A percentile compares a stretch with the other conserved stretches of the same genome.
phyloP scores from a whole-genome alignment of 2,797 vertebrate genomes.

The Peromyscus nudipes region DNA sequence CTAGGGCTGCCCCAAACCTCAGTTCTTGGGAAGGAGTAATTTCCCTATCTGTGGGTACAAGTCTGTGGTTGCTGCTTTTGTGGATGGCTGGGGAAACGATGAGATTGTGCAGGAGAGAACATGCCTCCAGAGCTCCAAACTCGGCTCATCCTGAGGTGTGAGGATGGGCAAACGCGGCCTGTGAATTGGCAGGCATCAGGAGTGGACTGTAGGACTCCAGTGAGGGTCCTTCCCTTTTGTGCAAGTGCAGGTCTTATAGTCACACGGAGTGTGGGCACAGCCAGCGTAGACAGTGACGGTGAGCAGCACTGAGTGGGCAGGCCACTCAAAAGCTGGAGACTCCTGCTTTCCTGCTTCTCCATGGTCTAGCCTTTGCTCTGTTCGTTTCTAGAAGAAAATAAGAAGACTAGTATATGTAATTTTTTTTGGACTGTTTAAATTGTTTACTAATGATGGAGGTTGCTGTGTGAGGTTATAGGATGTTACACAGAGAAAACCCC shows the following conservation, averaged over 20 bases:
- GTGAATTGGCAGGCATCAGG: not conserved
- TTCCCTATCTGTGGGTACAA: not conserved
- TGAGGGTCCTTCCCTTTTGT: not conserved
- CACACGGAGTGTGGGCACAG: not conserved
- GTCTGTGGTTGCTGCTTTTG: not conserved
- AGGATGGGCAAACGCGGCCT: too few species aligned
- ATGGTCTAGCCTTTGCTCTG: not conserved
- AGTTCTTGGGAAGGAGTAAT: not conserved
- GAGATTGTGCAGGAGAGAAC: not conserved
- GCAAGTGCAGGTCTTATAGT: not conserved
- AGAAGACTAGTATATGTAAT: not conserved
- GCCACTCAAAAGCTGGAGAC: not conserved
- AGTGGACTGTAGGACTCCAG: not conserved
- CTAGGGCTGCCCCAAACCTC: not conserved
- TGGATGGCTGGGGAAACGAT: not conserved
- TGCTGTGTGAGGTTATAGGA: not conserved
- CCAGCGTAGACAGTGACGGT: not conserved
- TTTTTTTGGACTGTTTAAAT: not conserved
- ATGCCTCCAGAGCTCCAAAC: not conserved
- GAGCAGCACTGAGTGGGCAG: not conserved
- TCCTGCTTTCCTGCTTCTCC: not conserved
- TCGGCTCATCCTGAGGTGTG: not conserved
- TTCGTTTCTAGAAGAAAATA: slow-evolving; percentile 16
- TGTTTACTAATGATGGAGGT: not conserved
- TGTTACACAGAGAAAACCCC: not conserved